phyloP scores from a whole-genome alignment of 2,888 invertebrate genomes.

The Cataglyphis albicans region DNA sequence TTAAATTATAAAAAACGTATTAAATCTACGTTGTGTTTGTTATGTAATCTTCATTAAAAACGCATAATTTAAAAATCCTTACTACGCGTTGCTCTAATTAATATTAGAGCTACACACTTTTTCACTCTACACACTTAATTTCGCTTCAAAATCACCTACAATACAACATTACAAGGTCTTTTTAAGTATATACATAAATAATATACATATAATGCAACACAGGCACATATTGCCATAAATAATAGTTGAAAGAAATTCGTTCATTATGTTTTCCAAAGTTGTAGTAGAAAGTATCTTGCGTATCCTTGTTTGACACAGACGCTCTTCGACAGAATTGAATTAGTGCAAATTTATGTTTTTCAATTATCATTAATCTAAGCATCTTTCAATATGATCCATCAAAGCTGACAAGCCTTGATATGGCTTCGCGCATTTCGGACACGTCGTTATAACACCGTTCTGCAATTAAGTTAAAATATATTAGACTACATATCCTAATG shows the following conservation, averaged over 20 bases:
- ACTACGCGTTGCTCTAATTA: neutral
- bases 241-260: neutral
- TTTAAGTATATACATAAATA: neutral
- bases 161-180: neutral
- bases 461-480: slow-evolving; percentile 30
- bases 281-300: neutral
- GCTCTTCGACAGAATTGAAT: neutral
- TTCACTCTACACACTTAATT: neutral
- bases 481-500: neutral
- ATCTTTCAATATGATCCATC: slow-evolving; percentile 33
- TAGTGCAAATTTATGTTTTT: slow-evolving; percentile 4
- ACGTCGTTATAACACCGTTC: neutral
- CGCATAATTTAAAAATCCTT: neutral
- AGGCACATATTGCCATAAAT: neutral
- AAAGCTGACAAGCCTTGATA: slow-evolving; percentile 12
- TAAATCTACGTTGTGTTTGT: neutral
- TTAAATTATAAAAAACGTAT: neutral
- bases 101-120: neutral
- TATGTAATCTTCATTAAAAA: neutral
- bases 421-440: slow-evolving; percentile 38
- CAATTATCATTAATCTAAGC: slow-evolving; percentile 39
- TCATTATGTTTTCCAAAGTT: neutral
- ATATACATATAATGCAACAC: neutral
- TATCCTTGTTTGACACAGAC: neutral
- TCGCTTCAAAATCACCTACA: neutral